Evolutionary conservation across 2,888 invertebrate genomes (phyloP).

Genomic region (Candidula unifasciata): DNA sequence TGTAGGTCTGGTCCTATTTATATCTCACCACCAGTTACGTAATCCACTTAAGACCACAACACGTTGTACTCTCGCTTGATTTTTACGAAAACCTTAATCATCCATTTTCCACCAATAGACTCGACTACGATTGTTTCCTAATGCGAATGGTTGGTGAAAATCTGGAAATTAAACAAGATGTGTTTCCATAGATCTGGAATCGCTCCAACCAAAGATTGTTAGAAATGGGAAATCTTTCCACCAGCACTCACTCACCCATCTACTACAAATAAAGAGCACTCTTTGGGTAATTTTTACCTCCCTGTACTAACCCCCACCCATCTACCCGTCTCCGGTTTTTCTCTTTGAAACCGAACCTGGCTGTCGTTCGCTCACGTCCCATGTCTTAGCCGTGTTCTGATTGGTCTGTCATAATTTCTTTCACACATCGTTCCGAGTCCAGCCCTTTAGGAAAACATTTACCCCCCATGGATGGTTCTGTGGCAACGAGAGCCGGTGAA

Average conservation of each 20-base stretch:
- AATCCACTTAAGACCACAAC: constrained; percentile 1
- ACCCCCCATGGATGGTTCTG: neutral
- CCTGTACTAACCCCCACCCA: neutral
- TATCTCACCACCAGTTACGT: constrained; percentile 8
- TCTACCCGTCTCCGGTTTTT: neutral
- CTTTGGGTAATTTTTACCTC: constrained; percentile 28
- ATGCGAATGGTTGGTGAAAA: constrained; percentile 3
- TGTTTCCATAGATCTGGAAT: constrained; percentile 6
- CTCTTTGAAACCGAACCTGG: constrained; percentile 7
- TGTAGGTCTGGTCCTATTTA: constrained; percentile 19
- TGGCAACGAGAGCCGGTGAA: constrained; percentile 3
- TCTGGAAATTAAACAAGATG: constrained; percentile 16
- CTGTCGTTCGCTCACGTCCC: neutral
- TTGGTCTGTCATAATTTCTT: constrained; percentile 33
- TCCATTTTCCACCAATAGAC: constrained; percentile 31
- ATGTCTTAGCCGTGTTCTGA: constrained; percentile 1
- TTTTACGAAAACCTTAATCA: constrained; percentile 4
- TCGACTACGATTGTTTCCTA: neutral
- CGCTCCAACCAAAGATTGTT: neutral
- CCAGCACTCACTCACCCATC: constrained; percentile 25
- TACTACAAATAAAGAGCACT: constrained; percentile 17
- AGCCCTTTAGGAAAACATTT: constrained; percentile 24
- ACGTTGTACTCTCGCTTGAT: neutral
- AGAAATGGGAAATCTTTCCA: constrained; percentile 6
- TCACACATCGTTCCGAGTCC: constrained; percentile 16